These are phyloP conservation scores for Mesembrinibis cayennensis DNA, from an alignment of 2,113 vertebrate genomes.

Conservation along the genomic window DNA sequence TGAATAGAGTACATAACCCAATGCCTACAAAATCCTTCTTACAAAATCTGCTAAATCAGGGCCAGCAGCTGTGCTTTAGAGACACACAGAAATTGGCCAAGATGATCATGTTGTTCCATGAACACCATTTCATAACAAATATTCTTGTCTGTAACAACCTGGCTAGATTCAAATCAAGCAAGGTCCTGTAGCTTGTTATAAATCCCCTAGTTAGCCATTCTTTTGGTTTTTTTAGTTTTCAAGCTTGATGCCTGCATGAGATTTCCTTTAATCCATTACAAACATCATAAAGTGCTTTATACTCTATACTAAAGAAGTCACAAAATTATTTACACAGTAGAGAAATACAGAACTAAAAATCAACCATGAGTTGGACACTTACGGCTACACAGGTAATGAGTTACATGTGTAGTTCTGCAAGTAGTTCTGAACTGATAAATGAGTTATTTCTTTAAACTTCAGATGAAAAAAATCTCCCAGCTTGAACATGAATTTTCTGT, in stretches of 20 bases:
- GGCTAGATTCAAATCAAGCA: not conserved
- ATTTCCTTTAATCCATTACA: not conserved
- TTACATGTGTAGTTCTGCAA: not conserved
- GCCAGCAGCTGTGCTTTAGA: not conserved
- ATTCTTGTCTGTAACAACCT: not conserved
- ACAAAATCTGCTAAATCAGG: not conserved
- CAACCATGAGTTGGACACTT: not conserved
- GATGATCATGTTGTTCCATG: not conserved
- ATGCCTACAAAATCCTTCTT: not conserved
- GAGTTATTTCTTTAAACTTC: not conserved
- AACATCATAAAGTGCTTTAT: not conserved
- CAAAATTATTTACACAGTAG: not conserved
- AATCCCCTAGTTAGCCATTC: not conserved
- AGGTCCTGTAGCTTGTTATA: not conserved
- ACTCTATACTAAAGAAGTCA: not conserved
- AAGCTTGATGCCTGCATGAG: not conserved
- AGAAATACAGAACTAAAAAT: not conserved
- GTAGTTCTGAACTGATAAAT: not conserved
- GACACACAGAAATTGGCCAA: not conserved
- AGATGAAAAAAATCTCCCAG: not conserved
- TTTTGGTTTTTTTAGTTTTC: not conserved
- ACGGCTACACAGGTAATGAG: not conserved
- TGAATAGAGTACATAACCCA: not conserved
- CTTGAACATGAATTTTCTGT: not conserved
- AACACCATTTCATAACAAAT: not conserved